phyloP scores from a whole-genome alignment of 2,797 vertebrate genomes.

The Pangasius djambal region DNA sequence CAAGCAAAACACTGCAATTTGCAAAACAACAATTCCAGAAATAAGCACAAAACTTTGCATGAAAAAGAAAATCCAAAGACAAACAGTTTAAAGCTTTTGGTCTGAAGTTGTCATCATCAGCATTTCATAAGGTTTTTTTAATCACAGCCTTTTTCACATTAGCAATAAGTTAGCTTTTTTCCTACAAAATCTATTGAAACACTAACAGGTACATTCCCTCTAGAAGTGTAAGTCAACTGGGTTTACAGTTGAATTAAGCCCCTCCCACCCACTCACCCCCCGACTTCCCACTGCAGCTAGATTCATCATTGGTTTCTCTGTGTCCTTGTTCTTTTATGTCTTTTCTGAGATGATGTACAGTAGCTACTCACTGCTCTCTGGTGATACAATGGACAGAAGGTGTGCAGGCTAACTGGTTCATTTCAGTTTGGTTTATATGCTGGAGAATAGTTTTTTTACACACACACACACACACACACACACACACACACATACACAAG shows the following conservation, averaged over 20 bases:
- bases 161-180: constrained; percentile 71
- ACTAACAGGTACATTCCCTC: constrained; percentile 79
- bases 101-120: constrained; percentile 73
- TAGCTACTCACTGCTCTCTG: constrained; percentile 37
- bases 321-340: constrained; percentile 37
- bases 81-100: constrained; percentile 84
- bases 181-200: constrained; percentile 77
- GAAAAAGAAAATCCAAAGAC: constrained; percentile 72
- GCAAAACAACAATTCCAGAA: constrained; percentile 52
- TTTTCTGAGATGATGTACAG: constrained; percentile 20
- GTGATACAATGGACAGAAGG: constrained; percentile 47
- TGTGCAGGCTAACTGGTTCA: constrained; percentile 39
- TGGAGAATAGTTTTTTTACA: constrained; percentile 53
- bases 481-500: background rate
- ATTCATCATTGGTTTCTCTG: constrained; percentile 53
- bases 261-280: constrained; percentile 15
- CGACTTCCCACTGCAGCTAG: constrained; percentile 26
- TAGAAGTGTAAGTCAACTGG: constrained; percentile 66
- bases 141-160: constrained; percentile 71
- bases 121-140: constrained; percentile 64
- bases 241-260: constrained; percentile 53
- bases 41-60: constrained; percentile 77
- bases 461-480: background rate
- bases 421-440: constrained; percentile 64
- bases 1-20: constrained; percentile 27